Base-by-base conservation (phyloP, 2,113 vertebrate genomes). In the Nicator chloris region DNA sequence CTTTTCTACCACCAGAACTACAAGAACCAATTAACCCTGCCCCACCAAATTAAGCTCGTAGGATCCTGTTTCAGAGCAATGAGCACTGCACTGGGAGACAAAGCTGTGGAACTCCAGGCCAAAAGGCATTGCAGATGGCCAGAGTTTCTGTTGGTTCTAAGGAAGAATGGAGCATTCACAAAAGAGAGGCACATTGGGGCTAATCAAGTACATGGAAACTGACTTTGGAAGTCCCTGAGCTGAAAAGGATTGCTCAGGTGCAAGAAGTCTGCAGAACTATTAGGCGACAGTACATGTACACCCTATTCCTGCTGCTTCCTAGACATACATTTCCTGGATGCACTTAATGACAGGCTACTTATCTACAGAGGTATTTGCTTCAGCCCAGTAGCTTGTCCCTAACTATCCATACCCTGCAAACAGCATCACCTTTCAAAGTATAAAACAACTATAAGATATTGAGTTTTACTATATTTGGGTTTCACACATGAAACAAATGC, bases 401-500 rank as follows among this genome's bases (percentile, higher is more conserved):
- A 65, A 45, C 21, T 26, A 26, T 59, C 64, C 65, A 44, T 47
- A 47, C 18, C 9, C 49, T 49, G 18, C 73, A 59, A 94, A 66
- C 9, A 77, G 27, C 45, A 42, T 77, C 2, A 0, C 33, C 26
- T 71, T 93, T 47, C 63, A 33, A 80, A 51, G 35, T 64, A 49
- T 37, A 31, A 65, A 81, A 19, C 24, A 69, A 27, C 37, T 27
- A 3, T 24, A 60, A 83, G 21, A 27, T 59, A n/a, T 30, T 88
- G 75, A 21, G 40, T 64, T n/a, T 72, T 69, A 51, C 50, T 60
- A 2, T 65, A 27, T 65, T 69, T 81, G 63, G 10, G 12, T 91
- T 88, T 77, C 40, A 83, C 28, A 83, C 45, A 69, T 91, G 68
- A 95, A 91, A 86, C 39, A 89, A 92, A 86, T 83, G 81, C 81